A percentile compares a stretch with the other conserved stretches of the same genome.
Conservation (phyloP, 2,797 vertebrate genomes). For the Ctenochaetus hawaiiensis region DNA sequence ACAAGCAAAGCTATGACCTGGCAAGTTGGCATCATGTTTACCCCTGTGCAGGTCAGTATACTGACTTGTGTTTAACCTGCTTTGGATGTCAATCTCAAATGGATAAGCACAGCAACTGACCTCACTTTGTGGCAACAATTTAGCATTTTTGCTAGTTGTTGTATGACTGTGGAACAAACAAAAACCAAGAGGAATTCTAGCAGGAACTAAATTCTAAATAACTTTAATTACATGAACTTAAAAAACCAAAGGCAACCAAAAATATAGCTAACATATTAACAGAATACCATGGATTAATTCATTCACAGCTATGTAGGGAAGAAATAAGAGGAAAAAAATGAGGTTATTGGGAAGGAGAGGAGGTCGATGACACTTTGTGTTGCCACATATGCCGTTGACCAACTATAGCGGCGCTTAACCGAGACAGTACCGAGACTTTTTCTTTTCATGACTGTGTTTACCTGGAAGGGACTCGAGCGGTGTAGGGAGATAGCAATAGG, state of each 20-base stretch:
- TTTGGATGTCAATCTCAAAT: neutral
- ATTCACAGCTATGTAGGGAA: neutral
- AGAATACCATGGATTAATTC: slow-evolving; percentile 25
- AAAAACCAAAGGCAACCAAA: neutral
- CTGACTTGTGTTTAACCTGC: neutral
- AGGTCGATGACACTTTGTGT: slow-evolving; percentile 50
- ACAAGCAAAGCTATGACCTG: neutral
- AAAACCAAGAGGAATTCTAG: neutral
- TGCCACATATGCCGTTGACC: slow-evolving; percentile 42
- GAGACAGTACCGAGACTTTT: slow-evolving; percentile 19
- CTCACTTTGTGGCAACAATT: neutral
- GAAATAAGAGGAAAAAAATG: neutral
- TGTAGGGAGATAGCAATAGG: slow-evolving; percentile 11
- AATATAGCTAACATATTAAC: neutral
- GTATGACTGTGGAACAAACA: neutral
- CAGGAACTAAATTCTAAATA: neutral
- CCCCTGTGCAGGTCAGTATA: neutral
- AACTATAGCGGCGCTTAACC: slow-evolving; percentile 44
- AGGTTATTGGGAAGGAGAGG: neutral
- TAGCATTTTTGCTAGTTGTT: neutral
- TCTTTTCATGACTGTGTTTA: slow-evolving; percentile 18
- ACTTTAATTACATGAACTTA: neutral
- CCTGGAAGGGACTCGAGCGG: slow-evolving; percentile 33
- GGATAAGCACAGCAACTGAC: neutral
- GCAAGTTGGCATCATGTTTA: neutral